A percentile compares a stretch with the other conserved stretches of the same genome.
Conservation (phyloP, 2,888 invertebrate species). For the Margaritifera margaritifera region DNA sequence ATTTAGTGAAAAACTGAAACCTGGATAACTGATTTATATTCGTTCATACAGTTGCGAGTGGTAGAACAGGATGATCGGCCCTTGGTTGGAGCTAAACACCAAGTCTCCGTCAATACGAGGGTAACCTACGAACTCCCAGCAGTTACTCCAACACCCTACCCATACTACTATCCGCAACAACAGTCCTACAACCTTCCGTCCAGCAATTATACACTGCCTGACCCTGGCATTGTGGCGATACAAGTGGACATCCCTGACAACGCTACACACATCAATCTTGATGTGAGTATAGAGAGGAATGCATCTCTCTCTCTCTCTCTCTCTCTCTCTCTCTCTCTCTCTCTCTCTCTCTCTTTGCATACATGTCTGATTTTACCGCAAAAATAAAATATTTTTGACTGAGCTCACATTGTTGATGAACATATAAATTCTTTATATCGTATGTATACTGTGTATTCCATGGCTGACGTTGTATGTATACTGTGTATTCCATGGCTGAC, state of each 20-base stretch:
- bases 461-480: too few relatives aligned
- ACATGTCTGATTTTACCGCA: too few relatives aligned
- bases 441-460: too few relatives aligned
- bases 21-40: not conserved
- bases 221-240: slow-evolving; percentile 50
- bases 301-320: too few relatives aligned
- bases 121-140: slow-evolving; percentile 40
- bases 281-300: slow-evolving; percentile 29
- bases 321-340: slow-evolving; percentile 12
- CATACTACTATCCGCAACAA: slow-evolving; percentile 33
- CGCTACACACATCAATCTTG: slow-evolving; percentile 46
- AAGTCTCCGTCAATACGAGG: slow-evolving; percentile 33
- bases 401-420: too few relatives aligned
- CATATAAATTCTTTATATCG: too few relatives aligned
- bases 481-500: too few relatives aligned
- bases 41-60: slow-evolving; percentile 56
- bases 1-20: not conserved
- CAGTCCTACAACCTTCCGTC: slow-evolving; percentile 30
- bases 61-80: slow-evolving; percentile 64
- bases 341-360: slow-evolving; percentile 4
- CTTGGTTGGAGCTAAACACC: slow-evolving; percentile 34
- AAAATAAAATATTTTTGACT: too few relatives aligned
- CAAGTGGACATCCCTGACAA: slow-evolving; percentile 52
- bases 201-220: slow-evolving; percentile 43
- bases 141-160: slow-evolving; percentile 31